These are phyloP conservation scores for Caenorhabditis brenneri DNA, from an alignment of 1,140 invertebrate species.

Conservation along the genomic window DNA sequence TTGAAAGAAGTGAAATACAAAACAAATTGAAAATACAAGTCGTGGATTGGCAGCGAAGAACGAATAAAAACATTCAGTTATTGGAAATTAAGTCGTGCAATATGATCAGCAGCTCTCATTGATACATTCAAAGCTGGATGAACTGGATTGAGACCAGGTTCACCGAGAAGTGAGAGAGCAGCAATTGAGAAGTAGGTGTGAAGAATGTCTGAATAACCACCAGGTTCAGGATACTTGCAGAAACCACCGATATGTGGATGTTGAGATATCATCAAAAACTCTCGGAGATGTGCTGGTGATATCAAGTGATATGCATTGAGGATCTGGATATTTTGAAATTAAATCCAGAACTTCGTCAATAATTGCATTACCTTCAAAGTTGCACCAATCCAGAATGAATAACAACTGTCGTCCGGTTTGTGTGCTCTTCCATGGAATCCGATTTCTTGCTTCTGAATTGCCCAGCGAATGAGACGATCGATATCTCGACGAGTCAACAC, in stretches of 20 bases:
- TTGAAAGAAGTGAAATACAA: neutral
- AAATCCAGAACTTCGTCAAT: too few relatives aligned
- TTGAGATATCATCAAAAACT: conserved; percentile 62
- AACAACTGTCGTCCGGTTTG: conserved; percentile 94
- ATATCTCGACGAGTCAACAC: conserved; percentile 69
- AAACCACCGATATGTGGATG: conserved; percentile 57
- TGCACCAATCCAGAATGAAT: conserved; percentile 97
- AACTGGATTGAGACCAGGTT: conserved; percentile 61
- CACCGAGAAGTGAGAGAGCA: conserved; percentile 65
- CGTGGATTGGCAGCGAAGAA: neutral
- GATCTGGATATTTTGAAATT: conserved; percentile 64
- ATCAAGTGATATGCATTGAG: conserved; percentile 63
- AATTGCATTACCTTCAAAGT: conserved; percentile 78
- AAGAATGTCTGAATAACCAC: conserved; percentile 61
- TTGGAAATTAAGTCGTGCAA: neutral
- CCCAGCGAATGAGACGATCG: conserved; percentile 72
- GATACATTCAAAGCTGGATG: conserved; percentile 63
- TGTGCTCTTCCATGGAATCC: conserved; percentile 93
- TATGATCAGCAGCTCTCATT: conserved; percentile 57
- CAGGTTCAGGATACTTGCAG: conserved; percentile 34
- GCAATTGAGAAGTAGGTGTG: conserved; percentile 70
- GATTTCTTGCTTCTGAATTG: conserved; percentile 74
- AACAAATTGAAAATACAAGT: neutral
- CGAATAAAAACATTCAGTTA: neutral
- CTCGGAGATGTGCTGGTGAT: conserved; percentile 54